These are phyloP conservation scores for Rutpela maculata DNA, from an alignment of 2,888 invertebrate genomes.

Conservation along the genomic window DNA sequence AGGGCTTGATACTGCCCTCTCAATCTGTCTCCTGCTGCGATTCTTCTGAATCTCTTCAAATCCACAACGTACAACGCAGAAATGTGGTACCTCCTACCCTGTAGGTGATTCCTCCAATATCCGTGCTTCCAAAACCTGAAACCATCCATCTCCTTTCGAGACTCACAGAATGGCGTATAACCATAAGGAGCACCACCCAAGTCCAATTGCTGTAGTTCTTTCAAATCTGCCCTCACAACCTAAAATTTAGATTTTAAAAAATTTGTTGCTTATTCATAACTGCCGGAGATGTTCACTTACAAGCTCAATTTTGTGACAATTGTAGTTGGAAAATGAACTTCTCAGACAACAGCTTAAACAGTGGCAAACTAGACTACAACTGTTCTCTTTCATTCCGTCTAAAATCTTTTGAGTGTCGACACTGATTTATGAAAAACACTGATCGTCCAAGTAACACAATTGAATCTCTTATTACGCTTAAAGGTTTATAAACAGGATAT, in stretches of 20 bases:
- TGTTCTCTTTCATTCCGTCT: too few species aligned
- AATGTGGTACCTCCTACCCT: conserved; percentile 92
- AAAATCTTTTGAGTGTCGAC: too few species aligned
- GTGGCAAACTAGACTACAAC: too few species aligned
- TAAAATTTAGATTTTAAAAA: conserved; percentile 66
- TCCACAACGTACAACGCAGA: conserved; percentile 99
- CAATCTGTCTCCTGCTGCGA: conserved; percentile 98
- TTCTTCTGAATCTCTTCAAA: conserved; percentile 94
- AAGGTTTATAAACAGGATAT: too few species aligned
- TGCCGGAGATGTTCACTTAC: too few species aligned
- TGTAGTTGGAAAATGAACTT: too few species aligned
- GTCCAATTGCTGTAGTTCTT: conserved; percentile 93
- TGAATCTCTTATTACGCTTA: too few species aligned
- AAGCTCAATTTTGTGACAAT: too few species aligned
- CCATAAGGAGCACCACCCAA: conserved; percentile 97
- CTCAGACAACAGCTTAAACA: too few species aligned
- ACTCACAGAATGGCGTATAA: conserved; percentile 99
- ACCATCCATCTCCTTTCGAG: conserved; percentile 98
- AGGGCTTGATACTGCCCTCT: conserved; percentile 99
- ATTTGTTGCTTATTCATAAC: too few species aligned
- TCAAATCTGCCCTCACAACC: conserved; percentile 95
- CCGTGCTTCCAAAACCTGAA: conserved; percentile 99
- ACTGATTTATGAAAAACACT: too few species aligned
- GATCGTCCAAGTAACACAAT: too few species aligned
- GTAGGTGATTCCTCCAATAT: conserved; percentile 99